Conservation (phyloP, 2,113 vertebrate genomes). For the Chaenocephalus aceratus region DNA sequence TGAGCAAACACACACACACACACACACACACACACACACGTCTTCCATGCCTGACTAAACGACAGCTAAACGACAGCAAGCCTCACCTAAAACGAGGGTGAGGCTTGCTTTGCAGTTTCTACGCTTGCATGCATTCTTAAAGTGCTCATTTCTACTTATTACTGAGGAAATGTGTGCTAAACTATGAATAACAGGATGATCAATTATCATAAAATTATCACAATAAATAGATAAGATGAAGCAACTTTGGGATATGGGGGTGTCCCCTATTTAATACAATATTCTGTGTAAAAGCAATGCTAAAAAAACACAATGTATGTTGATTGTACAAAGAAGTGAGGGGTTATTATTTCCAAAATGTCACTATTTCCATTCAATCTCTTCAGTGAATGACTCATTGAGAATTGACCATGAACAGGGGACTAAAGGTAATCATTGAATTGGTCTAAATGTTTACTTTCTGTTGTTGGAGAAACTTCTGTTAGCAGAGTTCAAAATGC, state of each 20-base stretch:
- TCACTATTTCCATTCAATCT: neutral
- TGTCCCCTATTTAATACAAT: neutral
- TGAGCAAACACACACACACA: constrained; percentile 39
- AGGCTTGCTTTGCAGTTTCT: constrained; percentile 6
- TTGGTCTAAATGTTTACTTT: no score
- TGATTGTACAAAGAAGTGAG: neutral
- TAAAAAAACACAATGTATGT: neutral
- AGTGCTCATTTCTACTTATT: neutral
- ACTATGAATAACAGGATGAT: constrained; percentile 45
- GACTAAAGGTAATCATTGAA: neutral
- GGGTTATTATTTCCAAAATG: neutral
- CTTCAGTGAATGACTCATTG: neutral
- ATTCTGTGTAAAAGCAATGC: neutral
- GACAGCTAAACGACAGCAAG: constrained; percentile 12
- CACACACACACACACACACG: constrained; percentile 5
- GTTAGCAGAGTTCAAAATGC: constrained; percentile 15
- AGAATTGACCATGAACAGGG: neutral
- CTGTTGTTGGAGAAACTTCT: constrained; percentile 4
- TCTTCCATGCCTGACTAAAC: constrained; percentile 33
- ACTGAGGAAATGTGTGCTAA: neutral
- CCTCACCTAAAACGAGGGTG: constrained; percentile 9
- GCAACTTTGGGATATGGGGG: neutral
- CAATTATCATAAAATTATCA: constrained; percentile 39
- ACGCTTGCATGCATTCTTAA: neutral
- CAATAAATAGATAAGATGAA: neutral